A percentile compares a stretch with the other conserved stretches of the same genome.
phyloP scores from a whole-genome alignment of 1,140 invertebrate genomes.

The Akabosia matsudoensis region DNA sequence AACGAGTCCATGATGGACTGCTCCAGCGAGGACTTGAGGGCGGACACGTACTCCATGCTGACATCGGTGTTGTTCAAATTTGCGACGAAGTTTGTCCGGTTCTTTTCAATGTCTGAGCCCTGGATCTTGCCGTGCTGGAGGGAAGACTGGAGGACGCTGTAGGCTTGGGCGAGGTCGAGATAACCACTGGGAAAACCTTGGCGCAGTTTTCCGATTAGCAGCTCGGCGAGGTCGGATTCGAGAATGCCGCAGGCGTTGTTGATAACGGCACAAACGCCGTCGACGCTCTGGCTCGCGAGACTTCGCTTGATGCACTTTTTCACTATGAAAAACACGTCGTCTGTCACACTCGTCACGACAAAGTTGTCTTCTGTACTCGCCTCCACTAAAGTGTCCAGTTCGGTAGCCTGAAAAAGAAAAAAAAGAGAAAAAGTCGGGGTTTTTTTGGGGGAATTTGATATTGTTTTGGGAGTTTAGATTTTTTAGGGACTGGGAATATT shows the following conservation, averaged over 20 bases:
- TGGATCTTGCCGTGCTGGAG: conserved; percentile 78
- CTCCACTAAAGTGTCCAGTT: conserved; percentile 70
- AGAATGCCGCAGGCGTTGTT: conserved; percentile 87
- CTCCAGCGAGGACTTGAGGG: conserved; percentile 68
- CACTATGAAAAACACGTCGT: conserved; percentile 97
- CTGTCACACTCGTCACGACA: conserved; percentile 85
- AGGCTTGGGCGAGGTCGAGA: conserved; percentile 73
- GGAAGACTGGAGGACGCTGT: conserved; percentile 71
- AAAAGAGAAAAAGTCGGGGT: conserved; percentile 45
- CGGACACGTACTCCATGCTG: conserved; percentile 84
- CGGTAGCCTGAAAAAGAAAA: conserved; percentile 61
- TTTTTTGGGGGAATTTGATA: conserved; percentile 17
- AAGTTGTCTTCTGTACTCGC: conserved; percentile 53
- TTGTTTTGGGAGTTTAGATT: no score
- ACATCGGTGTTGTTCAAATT: conserved; percentile 90
- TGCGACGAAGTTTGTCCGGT: conserved; percentile 68
- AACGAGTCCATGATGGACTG: conserved; percentile 65
- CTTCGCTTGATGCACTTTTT: conserved; percentile 91
- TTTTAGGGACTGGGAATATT: no score
- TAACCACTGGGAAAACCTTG: conserved; percentile 80
- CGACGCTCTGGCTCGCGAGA: conserved; percentile 82
- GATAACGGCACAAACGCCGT: conserved; percentile 93
- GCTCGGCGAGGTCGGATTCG: conserved; percentile 78
- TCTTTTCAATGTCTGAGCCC: conserved; percentile 75
- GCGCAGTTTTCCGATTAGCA: conserved; percentile 70